These are phyloP conservation scores for Channa argus DNA, from an alignment of 2,113 vertebrate genomes.

Conservation along the genomic window DNA sequence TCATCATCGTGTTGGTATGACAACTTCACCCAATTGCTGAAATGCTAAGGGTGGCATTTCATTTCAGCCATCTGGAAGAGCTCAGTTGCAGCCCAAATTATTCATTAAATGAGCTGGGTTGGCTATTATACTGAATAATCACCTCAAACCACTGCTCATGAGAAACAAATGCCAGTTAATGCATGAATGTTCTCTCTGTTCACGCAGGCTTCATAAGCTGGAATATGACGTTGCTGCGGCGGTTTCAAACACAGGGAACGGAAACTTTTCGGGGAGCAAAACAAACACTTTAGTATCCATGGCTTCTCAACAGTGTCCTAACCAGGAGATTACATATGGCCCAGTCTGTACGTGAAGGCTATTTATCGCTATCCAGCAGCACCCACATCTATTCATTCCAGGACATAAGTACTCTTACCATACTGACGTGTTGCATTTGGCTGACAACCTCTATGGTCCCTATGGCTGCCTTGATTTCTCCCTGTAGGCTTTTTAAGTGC, in stretches of 20 bases:
- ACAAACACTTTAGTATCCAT: slow-evolving; percentile 78
- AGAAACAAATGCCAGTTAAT: slow-evolving; percentile 58
- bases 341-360: slow-evolving; percentile 20
- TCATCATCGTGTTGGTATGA: slow-evolving; percentile 57
- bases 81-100: slow-evolving; percentile 69
- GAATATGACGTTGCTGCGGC: slow-evolving; percentile 62
- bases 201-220: slow-evolving; percentile 59
- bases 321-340: slow-evolving; percentile 51
- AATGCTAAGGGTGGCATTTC: slow-evolving; percentile 68
- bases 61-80: slow-evolving; percentile 74
- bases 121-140: slow-evolving; percentile 64
- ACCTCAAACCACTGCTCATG: slow-evolving; percentile 58
- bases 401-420: slow-evolving; percentile 36
- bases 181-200: slow-evolving; percentile 71
- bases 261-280: slow-evolving; percentile 75
- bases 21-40: slow-evolving; percentile 58
- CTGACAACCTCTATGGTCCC: slow-evolving; percentile 18
- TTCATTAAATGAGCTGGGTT: slow-evolving; percentile 66
- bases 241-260: slow-evolving; percentile 65
- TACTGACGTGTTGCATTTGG: slow-evolving; percentile 67
- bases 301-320: slow-evolving; percentile 53
- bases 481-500: slow-evolving; percentile 28
- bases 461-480: slow-evolving; percentile 35
- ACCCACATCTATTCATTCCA: slow-evolving; percentile 54
- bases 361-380: slow-evolving; percentile 59